Conservation (phyloP, 2,888 invertebrate species). For the Calephelis perditalis region DNA sequence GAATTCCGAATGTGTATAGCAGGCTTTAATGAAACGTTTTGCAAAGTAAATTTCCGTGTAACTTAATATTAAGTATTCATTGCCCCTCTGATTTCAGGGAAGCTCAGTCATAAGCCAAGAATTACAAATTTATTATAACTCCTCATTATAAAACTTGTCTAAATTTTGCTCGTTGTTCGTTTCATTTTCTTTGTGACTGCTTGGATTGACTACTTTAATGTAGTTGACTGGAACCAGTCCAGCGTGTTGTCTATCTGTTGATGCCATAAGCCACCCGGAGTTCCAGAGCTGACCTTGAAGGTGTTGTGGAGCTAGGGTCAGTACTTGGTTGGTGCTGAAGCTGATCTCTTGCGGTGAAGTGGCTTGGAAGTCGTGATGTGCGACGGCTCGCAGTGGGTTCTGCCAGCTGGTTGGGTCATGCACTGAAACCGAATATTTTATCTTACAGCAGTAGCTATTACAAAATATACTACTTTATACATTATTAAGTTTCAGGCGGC, state of each 20-base stretch:
- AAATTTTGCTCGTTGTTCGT: constrained; percentile 19
- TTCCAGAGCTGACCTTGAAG: constrained; percentile 85
- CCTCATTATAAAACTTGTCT: constrained; percentile 18
- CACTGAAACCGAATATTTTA: constrained; percentile 54
- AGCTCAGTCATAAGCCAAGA: too few relatives aligned
- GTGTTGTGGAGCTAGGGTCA: constrained; percentile 90
- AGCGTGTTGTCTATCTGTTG: constrained; percentile 73
- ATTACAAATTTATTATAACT: constrained; percentile 14
- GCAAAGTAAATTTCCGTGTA: too few relatives aligned
- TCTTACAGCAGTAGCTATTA: not conserved
- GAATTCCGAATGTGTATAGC: too few relatives aligned
- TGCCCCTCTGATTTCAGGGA: too few relatives aligned
- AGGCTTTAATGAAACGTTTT: too few relatives aligned
- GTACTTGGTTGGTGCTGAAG: constrained; percentile 85
- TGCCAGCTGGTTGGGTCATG: constrained; percentile 84
- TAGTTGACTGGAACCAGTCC: constrained; percentile 83
- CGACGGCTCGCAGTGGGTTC: constrained; percentile 81
- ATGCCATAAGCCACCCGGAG: constrained; percentile 83
- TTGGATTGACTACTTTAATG: constrained; percentile 56
- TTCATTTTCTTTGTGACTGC: constrained; percentile 21
- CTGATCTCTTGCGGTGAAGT: constrained; percentile 86
- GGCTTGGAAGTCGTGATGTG: constrained; percentile 86
- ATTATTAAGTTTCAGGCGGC: too few relatives aligned
- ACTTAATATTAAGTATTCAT: too few relatives aligned
- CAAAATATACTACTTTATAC: too few relatives aligned